A percentile compares a stretch with the other conserved stretches of the same genome.
Evolutionary conservation across 2,888 invertebrate species (phyloP).

Genomic region (Drosophila longiperda): DNA sequence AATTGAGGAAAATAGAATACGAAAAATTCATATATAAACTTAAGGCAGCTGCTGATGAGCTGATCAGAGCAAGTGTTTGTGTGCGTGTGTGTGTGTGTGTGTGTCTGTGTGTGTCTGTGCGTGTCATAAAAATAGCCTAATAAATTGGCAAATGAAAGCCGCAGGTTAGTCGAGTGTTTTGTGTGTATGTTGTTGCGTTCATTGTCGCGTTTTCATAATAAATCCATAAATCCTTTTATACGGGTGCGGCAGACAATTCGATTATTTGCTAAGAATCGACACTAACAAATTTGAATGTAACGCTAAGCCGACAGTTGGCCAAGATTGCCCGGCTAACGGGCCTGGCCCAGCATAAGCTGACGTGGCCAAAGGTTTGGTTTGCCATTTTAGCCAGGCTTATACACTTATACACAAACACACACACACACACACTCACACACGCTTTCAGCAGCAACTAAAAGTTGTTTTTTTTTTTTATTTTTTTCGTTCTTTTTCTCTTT

Average conservation of each 20-base stretch:
- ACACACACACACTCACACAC: constrained; percentile 6
- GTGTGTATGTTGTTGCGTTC: constrained; percentile 22
- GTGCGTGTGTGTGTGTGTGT: constrained; percentile 7
- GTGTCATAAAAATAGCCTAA: constrained; percentile 74
- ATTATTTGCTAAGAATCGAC: constrained; percentile 69
- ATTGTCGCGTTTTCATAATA: constrained; percentile 70
- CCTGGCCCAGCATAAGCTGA: constrained; percentile 49
- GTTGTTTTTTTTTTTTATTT: constrained; percentile 7
- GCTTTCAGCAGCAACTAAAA: constrained; percentile 22
- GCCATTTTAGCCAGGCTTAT: constrained; percentile 22
- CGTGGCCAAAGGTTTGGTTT: constrained; percentile 39
- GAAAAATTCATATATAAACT: constrained; percentile 42
- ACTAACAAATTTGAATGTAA: constrained; percentile 73
- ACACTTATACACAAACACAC: neutral
- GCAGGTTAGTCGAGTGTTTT: constrained; percentile 53
- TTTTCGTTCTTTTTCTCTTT: neutral
- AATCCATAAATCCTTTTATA: constrained; percentile 78
- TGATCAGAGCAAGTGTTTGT: constrained; percentile 42
- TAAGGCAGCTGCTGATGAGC: constrained; percentile 68
- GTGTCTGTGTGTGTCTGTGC: too few relatives aligned
- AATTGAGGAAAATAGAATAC: constrained; percentile 34
- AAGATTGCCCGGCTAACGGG: constrained; percentile 33
- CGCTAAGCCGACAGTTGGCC: constrained; percentile 60
- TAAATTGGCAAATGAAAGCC: constrained; percentile 72
- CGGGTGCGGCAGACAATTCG: constrained; percentile 68